phyloP scores from a whole-genome alignment of 2,797 vertebrate genomes.

The Uromys caudimaculatus region DNA sequence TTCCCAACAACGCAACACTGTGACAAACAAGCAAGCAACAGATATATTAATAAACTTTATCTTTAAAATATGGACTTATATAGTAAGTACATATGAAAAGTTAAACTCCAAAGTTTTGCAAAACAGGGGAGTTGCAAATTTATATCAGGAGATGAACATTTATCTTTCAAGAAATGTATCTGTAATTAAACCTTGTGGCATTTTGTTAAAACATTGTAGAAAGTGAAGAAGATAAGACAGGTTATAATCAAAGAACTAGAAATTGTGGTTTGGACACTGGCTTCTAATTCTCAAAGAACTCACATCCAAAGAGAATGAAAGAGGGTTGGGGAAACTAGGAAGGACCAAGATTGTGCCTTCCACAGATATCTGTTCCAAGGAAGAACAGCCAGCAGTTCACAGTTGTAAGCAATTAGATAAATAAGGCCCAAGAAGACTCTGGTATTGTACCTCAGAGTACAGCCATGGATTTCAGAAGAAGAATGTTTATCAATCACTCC shows the following conservation, averaged over 20 bases:
- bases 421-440: neutral
- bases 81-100: constrained; percentile 29
- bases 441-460: neutral
- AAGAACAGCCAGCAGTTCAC: neutral
- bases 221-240: neutral
- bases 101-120: neutral
- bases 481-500: neutral
- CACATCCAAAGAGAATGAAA: neutral
- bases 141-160: neutral
- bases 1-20: neutral
- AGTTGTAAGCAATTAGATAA: neutral
- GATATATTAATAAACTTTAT: neutral
- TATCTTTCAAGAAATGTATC: neutral
- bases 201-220: constrained; percentile 3
- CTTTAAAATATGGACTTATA: neutral
- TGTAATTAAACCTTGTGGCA: neutral
- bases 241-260: neutral
- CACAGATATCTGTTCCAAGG: neutral
- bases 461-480: neutral
- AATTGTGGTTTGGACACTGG: neutral
- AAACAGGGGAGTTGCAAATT: neutral
- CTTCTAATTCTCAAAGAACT: neutral
- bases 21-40: neutral
- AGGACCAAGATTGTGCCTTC: neutral
- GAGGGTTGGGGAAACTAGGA: neutral